A percentile compares a stretch with the other conserved stretches of the same genome.
Evolutionary conservation across 92 coral and sea anemone genomes (phyloP).

Genomic region (Diadumene lineata): DNA sequence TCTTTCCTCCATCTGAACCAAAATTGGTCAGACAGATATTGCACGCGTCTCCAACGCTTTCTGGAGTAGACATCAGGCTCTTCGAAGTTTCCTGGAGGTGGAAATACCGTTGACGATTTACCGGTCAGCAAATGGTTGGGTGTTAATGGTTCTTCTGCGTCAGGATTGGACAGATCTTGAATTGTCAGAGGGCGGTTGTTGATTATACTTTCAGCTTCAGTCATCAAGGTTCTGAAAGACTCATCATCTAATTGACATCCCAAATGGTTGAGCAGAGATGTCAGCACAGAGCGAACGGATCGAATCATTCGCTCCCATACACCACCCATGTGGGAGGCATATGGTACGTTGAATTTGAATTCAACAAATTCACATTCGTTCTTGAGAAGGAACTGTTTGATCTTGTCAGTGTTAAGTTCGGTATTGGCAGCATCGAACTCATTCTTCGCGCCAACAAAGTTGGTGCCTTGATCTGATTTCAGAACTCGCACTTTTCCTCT

Average conservation of each 20-base stretch:
- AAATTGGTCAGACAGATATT: too few relatives aligned
- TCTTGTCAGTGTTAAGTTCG: not conserved
- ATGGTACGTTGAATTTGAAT: constrained; percentile 40
- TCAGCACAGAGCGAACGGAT: constrained; percentile 32
- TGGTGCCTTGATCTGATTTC: constrained; percentile 41
- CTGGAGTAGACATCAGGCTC: constrained; percentile 45
- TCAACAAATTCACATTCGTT: constrained; percentile 39
- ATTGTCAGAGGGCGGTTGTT: constrained; percentile 47
- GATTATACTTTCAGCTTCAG: constrained; percentile 41
- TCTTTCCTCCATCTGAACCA: constrained; percentile 53
- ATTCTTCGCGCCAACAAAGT: constrained; percentile 44
- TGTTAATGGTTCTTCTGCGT: constrained; percentile 39
- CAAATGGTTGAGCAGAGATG: constrained; percentile 20
- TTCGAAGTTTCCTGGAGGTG: constrained; percentile 43
- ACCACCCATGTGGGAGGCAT: constrained; percentile 37
- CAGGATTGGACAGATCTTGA: constrained; percentile 29
- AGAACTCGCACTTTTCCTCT: constrained; percentile 46
- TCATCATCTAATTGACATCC: constrained; percentile 43
- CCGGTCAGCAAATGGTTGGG: constrained; percentile 38
- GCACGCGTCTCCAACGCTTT: constrained; percentile 50
- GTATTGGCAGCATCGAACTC: constrained; percentile 30
- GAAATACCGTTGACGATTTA: constrained; percentile 24
- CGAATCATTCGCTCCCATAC: constrained; percentile 41
- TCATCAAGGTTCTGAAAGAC: too few relatives aligned
- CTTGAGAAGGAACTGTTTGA: not conserved